phyloP scores from a whole-genome alignment of 30 jellyfish, hydroid and myxozoan genomes.

The Aurelia sp. region DNA sequence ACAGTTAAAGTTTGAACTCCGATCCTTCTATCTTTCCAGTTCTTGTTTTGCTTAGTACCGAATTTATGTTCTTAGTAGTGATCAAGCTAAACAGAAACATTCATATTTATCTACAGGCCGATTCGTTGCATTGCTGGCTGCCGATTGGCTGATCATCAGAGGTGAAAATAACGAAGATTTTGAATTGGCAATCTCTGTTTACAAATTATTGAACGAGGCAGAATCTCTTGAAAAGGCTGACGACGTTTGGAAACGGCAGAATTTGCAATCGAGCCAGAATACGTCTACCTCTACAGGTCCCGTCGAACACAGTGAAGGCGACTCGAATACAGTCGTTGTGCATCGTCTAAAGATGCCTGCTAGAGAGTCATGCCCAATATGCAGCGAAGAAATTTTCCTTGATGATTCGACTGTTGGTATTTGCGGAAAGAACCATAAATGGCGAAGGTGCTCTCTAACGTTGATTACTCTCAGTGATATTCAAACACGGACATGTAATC shows the following conservation, averaged over 20 bases:
- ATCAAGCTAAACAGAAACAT: neutral
- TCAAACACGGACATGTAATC: slow-evolving; percentile 5
- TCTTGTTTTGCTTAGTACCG: neutral
- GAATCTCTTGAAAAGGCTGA: slow-evolving; percentile 11
- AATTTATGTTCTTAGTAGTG: neutral
- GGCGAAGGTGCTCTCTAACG: slow-evolving; percentile 17
- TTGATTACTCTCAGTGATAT: neutral
- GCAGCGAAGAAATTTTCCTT: slow-evolving; percentile 5
- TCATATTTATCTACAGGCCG: slow-evolving; percentile 16
- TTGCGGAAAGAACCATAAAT: slow-evolving; percentile 5
- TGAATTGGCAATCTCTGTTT: slow-evolving; percentile 25
- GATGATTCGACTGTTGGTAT: neutral
- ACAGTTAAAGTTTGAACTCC: too few relatives aligned
- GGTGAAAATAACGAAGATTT: slow-evolving; percentile 9
- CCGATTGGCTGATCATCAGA: slow-evolving; percentile 52
- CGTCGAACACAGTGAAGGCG: too few relatives aligned
- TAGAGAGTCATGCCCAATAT: slow-evolving; percentile 13
- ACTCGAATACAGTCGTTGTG: too few relatives aligned
- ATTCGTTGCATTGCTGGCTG: slow-evolving; percentile 28
- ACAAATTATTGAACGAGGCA: slow-evolving; percentile 2
- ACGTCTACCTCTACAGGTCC: too few relatives aligned
- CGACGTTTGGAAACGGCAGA: neutral
- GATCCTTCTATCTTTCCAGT: neutral
- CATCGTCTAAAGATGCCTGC: neutral
- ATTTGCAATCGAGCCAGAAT: too few relatives aligned